These are phyloP conservation scores for Thymelicus sylvestris DNA, from an alignment of 2,888 invertebrate species.

Conservation along the genomic window DNA sequence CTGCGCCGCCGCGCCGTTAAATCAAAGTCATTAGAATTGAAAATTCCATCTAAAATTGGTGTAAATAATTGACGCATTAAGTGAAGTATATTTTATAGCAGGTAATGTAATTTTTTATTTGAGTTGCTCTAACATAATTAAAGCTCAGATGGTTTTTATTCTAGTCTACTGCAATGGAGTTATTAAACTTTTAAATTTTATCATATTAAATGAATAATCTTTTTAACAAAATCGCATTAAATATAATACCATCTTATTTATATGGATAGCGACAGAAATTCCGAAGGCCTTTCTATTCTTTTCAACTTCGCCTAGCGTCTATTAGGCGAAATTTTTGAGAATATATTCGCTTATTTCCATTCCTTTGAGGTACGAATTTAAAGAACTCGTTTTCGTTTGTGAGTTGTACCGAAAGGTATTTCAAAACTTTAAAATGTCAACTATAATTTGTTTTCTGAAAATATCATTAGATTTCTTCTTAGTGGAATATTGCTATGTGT, in stretches of 20 bases:
- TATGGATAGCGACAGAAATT: neutral
- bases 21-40: no score
- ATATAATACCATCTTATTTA: neutral
- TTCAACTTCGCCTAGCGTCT: constrained; percentile 21
- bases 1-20: no score
- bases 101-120: no score
- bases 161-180: no score
- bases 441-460: constrained; percentile 8
- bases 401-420: constrained; percentile 30
- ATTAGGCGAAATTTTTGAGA: constrained; percentile 33
- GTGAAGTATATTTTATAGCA: no score
- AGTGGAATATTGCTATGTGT: neutral
- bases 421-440: constrained; percentile 32
- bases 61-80: no score
- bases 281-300: constrained; percentile 14
- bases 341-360: constrained; percentile 33
- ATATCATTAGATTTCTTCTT: constrained; percentile 8
- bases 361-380: constrained; percentile 34
- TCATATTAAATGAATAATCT: no score
- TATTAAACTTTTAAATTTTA: no score
- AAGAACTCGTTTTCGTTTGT: constrained; percentile 30
- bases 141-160: no score
- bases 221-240: neutral
- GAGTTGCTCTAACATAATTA: no score
- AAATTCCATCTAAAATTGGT: no score